Evolutionary conservation across 2,888 invertebrate genomes (phyloP), one percentile per base, ranked within the genome.

Genomic region (Perdita meconis): DNA sequence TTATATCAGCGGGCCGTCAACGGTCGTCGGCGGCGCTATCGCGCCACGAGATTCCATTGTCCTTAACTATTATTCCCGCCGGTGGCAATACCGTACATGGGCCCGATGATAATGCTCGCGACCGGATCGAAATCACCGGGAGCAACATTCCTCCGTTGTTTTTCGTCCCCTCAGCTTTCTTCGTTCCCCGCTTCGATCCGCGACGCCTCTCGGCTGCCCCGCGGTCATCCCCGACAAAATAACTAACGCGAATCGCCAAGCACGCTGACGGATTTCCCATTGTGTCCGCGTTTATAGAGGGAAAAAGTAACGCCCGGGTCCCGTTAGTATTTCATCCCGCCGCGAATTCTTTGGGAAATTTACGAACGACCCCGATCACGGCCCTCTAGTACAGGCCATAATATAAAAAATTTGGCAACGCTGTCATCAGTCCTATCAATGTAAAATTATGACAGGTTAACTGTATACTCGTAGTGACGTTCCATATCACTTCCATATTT

Each of bases 1-100:
- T 89, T 89, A 89, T 89, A 89, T 89, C 88, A 87, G 89, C 66
- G 70, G 67, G 78, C 80, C 86, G 83, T 86, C 88, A 87, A 79
- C 86, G 86, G 82, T 83, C 87, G 89, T 82, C 85, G 86, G 63
- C 80, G 79, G 72, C 60, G 83, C 81, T 87, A 85, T 87, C 82
- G 83, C 84, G 76, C 79, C 66, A 79, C 80, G 78, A 84, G 81
- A 82, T 84, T 83, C 89, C 80, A 89, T 89, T 89, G 89, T 89
- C 86, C 86, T 84, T 81, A 85, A 86, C 86, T 83, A 85, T 89
- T 88, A 82, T 84, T 85, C 83, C 78, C 69, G 76, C 78, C 81
- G 65, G 69, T 78, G 76, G 85, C 77, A 78, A 83, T 80, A 78
- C 76, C 84, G 74, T 77, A 83, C 76, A 83, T 69, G 82, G 80